Conservation (phyloP, 1,140 invertebrate genomes). For the Drosophila nigromelanica region DNA sequence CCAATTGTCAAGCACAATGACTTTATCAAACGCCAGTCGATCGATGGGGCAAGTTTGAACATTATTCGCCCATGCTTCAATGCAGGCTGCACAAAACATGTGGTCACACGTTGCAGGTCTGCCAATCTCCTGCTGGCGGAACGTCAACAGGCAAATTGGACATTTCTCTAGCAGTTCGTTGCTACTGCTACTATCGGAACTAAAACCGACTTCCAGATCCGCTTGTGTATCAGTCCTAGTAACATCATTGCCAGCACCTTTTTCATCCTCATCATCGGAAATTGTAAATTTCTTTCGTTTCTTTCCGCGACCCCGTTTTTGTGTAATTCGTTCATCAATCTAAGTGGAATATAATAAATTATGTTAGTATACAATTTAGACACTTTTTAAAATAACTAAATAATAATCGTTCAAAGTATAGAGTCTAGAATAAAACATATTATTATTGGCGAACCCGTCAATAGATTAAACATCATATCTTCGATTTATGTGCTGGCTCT, state of each 20-base stretch:
- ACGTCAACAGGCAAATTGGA: constrained; percentile 91
- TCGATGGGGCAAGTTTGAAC: constrained; percentile 98
- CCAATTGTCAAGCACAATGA: constrained; percentile 89
- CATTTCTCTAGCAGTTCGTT: constrained; percentile 91
- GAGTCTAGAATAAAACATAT: too few relatives aligned
- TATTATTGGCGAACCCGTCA: too few relatives aligned
- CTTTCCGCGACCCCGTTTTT: constrained; percentile 14
- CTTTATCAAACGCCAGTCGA: constrained; percentile 91
- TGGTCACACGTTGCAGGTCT: constrained; percentile 95
- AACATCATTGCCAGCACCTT: not conserved
- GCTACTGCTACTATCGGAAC: constrained; percentile 87
- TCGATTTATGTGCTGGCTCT: too few relatives aligned
- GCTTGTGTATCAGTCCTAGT: not conserved
- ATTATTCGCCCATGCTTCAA: constrained; percentile 96
- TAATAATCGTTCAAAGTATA: too few relatives aligned
- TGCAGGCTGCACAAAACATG: constrained; percentile 94
- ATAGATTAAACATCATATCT: too few relatives aligned
- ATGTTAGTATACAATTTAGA: not conserved
- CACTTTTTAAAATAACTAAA: too few relatives aligned
- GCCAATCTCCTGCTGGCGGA: constrained; percentile 91
- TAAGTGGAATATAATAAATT: constrained; percentile 35
- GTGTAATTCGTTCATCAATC: constrained; percentile 31
- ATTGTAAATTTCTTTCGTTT: constrained; percentile 16
- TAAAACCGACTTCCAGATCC: constrained; percentile 80
- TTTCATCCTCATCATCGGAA: constrained; percentile 37